Evolutionary conservation across 2,113 vertebrate genomes (phyloP).

Genomic region (Onychorhynchus coronatus): DNA sequence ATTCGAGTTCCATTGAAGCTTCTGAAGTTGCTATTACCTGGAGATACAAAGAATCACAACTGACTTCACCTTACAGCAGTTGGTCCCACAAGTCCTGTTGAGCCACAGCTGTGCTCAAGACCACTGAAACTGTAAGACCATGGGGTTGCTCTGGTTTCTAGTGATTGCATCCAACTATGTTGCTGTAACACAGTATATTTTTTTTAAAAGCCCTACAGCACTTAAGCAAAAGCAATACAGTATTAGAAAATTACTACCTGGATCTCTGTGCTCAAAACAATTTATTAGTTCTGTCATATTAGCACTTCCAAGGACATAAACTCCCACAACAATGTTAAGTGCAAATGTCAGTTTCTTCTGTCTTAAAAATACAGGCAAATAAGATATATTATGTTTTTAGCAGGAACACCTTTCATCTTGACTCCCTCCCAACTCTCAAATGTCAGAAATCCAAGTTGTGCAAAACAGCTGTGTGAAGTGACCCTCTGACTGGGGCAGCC

Average conservation of each 20-base stretch:
- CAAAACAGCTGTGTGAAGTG: neutral
- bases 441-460: neutral
- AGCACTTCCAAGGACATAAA: constrained; percentile 19
- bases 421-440: neutral
- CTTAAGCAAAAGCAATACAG: neutral
- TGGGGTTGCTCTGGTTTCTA: neutral
- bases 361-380: constrained; percentile 6
- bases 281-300: constrained; percentile 45
- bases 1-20: neutral
- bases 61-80: neutral
- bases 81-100: neutral
- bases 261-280: neutral
- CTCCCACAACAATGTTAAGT: neutral
- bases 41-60: neutral
- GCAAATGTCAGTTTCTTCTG: neutral
- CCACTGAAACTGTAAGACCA: neutral
- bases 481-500: neutral
- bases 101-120: neutral
- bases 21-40: neutral
- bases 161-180: neutral
- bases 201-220: neutral
- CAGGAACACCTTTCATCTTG: neutral
- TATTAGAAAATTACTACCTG: neutral
- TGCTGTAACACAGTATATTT: neutral
- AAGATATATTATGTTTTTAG: neutral